These are phyloP conservation scores for Drosophila yakuba DNA, from an alignment of 1,140 invertebrate genomes.

Conservation along the genomic window DNA sequence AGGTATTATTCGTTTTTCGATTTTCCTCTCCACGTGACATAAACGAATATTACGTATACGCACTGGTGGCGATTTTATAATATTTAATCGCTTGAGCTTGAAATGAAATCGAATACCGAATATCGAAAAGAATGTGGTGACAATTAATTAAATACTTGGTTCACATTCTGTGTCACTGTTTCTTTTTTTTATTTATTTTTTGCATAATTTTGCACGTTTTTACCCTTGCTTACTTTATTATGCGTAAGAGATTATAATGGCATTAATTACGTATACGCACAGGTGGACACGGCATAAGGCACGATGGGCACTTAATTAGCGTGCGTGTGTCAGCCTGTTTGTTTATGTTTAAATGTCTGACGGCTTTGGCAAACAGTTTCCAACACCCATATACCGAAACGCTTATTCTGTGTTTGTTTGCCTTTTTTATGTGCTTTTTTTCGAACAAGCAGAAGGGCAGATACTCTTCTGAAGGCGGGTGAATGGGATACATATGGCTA, in stretches of 20 bases:
- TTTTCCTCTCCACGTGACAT: constrained; percentile 7
- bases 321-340: constrained; percentile 49
- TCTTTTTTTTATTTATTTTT: not conserved
- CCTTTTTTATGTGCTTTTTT: not conserved
- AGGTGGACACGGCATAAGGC: constrained; percentile 52
- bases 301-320: constrained; percentile 67
- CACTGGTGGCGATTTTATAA: constrained; percentile 18
- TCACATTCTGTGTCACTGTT: not conserved
- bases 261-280: constrained; percentile 82
- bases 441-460: not conserved
- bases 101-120: constrained; percentile 1
- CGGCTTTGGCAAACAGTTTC: constrained; percentile 46
- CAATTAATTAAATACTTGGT: constrained; percentile 64
- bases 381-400: not conserved
- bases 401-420: constrained; percentile 5
- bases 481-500: constrained; percentile 3
- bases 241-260: constrained; percentile 81
- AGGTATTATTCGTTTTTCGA: constrained; percentile 15
- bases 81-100: constrained; percentile 61
- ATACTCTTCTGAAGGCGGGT: not conserved
- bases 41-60: constrained; percentile 26
- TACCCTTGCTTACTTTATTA: constrained; percentile 65
- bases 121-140: constrained; percentile 43
- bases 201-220: constrained; percentile 20
- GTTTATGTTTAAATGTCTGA: constrained; percentile 70